Percentiles rank a stretch among this genome's conserved stretches.
Evolutionary conservation across 2,113 vertebrate genomes (phyloP).

Genomic region (Brachionichthys hirsutus): DNA sequence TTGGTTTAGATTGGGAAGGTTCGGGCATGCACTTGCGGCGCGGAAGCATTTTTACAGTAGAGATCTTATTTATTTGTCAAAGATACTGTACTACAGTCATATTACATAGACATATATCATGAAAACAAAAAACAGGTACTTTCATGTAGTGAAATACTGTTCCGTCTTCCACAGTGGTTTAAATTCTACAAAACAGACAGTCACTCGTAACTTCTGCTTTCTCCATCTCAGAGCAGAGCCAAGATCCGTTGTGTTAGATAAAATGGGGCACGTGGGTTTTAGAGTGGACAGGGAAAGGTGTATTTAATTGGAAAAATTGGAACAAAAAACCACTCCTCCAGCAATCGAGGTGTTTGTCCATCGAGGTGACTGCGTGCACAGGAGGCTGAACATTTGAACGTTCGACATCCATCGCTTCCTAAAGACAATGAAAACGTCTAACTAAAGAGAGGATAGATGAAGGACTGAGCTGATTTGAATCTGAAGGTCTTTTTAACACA

Average conservation of each 20-base stretch:
- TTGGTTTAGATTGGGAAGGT: too few relatives aligned
- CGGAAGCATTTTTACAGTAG: conserved; percentile 14
- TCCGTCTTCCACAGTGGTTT: conserved; percentile 30
- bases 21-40: too few relatives aligned
- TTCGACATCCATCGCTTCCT: too few relatives aligned
- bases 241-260: not conserved
- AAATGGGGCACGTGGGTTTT: too few relatives aligned
- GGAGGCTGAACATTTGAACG: not conserved
- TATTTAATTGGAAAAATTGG: too few relatives aligned
- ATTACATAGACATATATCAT: conserved; percentile 14
- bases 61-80: conserved; percentile 57
- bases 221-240: conserved; percentile 16
- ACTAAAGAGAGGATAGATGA: not conserved
- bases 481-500: not conserved
- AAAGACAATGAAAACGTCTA: not conserved
- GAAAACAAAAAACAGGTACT: conserved; percentile 20
- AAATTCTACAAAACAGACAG: conserved; percentile 31
- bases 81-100: conserved; percentile 41
- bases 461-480: not conserved
- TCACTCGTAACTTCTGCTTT: conserved; percentile 1
- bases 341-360: not conserved
- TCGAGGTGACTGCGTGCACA: not conserved
- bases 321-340: not conserved
- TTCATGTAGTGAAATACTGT: not conserved
- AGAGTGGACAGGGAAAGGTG: too few relatives aligned